A percentile compares a stretch with the other conserved stretches of the same genome.
phyloP scores from a whole-genome alignment of 2,797 vertebrate genomes.

The Prionace glauca region DNA sequence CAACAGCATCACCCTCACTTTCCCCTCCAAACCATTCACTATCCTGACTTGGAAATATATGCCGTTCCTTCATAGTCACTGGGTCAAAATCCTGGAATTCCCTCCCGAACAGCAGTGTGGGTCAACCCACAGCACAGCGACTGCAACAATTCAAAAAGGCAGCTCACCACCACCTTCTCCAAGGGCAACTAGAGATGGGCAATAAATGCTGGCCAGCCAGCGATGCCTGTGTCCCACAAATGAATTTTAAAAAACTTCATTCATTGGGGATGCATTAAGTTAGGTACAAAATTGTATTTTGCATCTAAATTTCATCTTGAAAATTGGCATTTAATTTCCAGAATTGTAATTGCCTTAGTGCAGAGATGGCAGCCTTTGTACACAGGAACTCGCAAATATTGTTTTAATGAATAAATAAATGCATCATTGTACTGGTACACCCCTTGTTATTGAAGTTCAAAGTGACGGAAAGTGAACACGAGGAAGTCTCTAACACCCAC shows the following conservation, averaged over 20 bases:
- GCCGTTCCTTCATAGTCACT: no score
- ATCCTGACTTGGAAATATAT: no score
- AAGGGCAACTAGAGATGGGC: no score
- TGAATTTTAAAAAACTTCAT: background rate
- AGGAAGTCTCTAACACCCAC: background rate
- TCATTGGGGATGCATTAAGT: background rate
- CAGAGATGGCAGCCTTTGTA: background rate
- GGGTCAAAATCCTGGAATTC: no score
- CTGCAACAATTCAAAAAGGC: no score
- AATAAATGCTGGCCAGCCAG: no score
- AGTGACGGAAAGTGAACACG: constrained; percentile 9
- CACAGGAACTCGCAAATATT: background rate
- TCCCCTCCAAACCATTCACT: no score
- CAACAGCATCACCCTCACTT: no score
- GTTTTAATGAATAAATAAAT: background rate
- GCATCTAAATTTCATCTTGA: background rate
- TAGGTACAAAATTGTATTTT: background rate
- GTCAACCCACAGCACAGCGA: no score
- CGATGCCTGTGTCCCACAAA: no score
- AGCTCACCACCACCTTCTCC: no score
- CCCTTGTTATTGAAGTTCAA: constrained; percentile 22
- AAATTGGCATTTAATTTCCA: background rate
- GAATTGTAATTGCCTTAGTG: background rate
- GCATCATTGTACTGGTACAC: background rate
- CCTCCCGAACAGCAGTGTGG: no score